Evolutionary conservation across 2,888 invertebrate genomes (phyloP), one percentile per base, ranked within the genome.

Genomic region (Macrosiphum euphorbiae): DNA sequence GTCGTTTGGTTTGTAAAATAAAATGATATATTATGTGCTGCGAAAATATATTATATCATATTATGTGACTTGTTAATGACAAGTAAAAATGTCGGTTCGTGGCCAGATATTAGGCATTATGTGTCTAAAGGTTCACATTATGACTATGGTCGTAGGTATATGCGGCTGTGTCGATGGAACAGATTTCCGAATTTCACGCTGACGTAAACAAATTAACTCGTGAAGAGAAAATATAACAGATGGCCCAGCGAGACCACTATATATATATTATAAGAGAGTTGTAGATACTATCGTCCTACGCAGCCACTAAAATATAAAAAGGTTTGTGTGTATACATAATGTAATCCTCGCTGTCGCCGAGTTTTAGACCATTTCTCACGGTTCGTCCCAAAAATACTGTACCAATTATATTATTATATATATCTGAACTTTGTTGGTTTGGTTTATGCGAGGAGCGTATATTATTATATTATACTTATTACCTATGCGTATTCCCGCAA

Each of bases 151-250:
- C 8, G 20, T 52, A 50, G 10, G 10, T 47, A 47, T n/a, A 41
- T 78, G 78, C 3, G 78, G 55, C 91, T 20, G 90, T 44, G 86
- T 47, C 86, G 61, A 4, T 8, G 58, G 47, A 67, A 92, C 78
- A 78, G 88, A 88, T 93, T 89, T 89, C 89, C 35, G 55, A 88
- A 89, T 84, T 47, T 89, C 67, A 84, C 92, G 84, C 89, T 35
- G 92, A 93, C 89, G 84, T 89, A 89, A 89, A 93, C 92, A 89
- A 89, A 93, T 93, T 89, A 85, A 89, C 88, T 26, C 35, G 84
- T 20, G 89, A 47, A 44, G 58, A 93, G n/a, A 55, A 93, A 50
- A 92, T 24, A 47, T 44, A 93, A 89, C 92, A 93, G 92, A 93
- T 93, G 92, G 92, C 89, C 52, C 20, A 52, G 44, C 85, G 47